Conservation (phyloP, 1,140 invertebrate genomes). For the Anthonomus grandis region DNA sequence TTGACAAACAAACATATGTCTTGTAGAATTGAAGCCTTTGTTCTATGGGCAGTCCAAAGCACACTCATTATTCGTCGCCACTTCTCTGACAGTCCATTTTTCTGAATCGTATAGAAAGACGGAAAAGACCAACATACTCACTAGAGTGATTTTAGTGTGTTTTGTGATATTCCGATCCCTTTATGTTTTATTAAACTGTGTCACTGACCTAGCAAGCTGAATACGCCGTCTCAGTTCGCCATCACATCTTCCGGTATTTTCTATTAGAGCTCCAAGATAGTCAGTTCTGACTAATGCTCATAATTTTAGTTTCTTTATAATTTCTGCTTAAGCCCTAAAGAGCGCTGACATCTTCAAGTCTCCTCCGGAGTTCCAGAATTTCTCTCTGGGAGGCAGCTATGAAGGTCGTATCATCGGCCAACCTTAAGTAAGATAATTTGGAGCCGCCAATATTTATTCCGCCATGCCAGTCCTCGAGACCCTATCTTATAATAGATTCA, state of each 20-base stretch:
- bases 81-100: too few relatives aligned
- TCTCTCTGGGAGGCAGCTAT: not conserved
- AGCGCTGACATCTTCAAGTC: not conserved
- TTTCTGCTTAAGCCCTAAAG: too few relatives aligned
- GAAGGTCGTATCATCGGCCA: not conserved
- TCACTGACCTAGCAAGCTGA: not conserved
- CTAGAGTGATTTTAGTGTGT: not conserved
- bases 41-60: too few relatives aligned
- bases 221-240: not conserved
- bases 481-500: too few relatives aligned
- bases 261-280: not conserved
- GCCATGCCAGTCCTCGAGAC: too few relatives aligned
- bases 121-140: too few relatives aligned
- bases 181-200: not conserved
- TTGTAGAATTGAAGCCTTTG: not conserved
- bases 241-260: too few relatives aligned
- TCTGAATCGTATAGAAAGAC: too few relatives aligned
- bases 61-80: not conserved
- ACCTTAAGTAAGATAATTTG: too few relatives aligned
- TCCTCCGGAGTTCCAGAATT: too few relatives aligned
- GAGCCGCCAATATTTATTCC: too few relatives aligned
- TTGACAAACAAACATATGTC: not conserved
- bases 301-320: not conserved
- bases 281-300: not conserved
- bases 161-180: not conserved